Base-by-base conservation (phyloP, 2,888 invertebrate species). In the Branchipolynoe longqiensis region DNA sequence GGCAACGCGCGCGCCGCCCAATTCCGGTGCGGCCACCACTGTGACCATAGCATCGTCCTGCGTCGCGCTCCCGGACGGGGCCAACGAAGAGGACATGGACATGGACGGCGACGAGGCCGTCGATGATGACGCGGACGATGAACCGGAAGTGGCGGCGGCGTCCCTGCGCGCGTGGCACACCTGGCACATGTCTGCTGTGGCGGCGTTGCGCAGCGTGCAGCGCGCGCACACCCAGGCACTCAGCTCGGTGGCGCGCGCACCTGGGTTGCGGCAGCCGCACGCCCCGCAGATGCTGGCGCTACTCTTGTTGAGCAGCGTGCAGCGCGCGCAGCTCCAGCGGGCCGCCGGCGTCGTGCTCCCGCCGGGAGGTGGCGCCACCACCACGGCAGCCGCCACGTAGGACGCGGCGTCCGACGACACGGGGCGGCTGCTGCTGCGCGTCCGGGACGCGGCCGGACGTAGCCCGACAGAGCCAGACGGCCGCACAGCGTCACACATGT, bases 141-240 rank as follows among this genome's bases (percentile, higher is more conserved):
- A 12, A 0, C 28, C 22, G 0, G 78, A 12, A 25, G 78, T 14
- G 48, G 25, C 28, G 36, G 36, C 18, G 8, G 48, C 78, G 31
- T 78, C 78, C 28, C 73, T 28, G 3, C 22, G 69, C 69, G 87
- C 97, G 59, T 97, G 97, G 93, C 98, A 98, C 0, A 97, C 97
- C 18, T 96, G 96, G 93, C 98, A 98, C 0, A 96, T 96, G 86
- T 95, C 95, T 0, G 96, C 95, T 33, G 95, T 94, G 0, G 95
- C 94, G 28, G 96, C 95, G 94, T 98, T 98, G 36, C 97, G 95
- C 86, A 98, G 94, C 0, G 98, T 98, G 92, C 98, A 98, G 90
- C 97, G 97, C 88, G 95, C 95, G 93, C 98, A 98, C 22, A 97
- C 95, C 98, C 98, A 98, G 12, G 54, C 22, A 28, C 40, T 81